Base-by-base conservation (phyloP, 2,113 vertebrate species). In the Parus major region DNA sequence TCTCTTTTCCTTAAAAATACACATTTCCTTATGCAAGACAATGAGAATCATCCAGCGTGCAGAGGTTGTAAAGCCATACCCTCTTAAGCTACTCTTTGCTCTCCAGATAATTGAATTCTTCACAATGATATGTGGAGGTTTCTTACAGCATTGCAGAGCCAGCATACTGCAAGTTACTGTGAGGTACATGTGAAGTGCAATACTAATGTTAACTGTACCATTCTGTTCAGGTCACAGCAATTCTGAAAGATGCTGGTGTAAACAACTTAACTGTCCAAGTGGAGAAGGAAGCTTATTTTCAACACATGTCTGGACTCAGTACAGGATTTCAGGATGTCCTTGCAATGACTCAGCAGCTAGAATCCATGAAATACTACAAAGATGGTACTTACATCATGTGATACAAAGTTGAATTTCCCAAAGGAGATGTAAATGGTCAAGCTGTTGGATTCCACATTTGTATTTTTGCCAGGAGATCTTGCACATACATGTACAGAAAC, bases 201-300 rank as follows among this genome's bases (percentile, higher is more conserved):
- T 47, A 15, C 31, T n/a, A 16, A 66, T 39, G 31, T 71, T 78
- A 80, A 68, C 49, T 3, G 1, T 63, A 8, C 24, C 61, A 9
- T 89, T 61, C 10, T 77, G 7, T 39, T 35, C 91, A 99, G 99
- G 99, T 99, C 88, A 99, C 99, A 53, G 98, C 98, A 18, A 96
- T 99, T 92, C 96, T 99, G 93, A 99, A 99, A 97, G 99, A 99
- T 81, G 98, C 98, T 8, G 99, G 99, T 2, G 98, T 99, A 82
- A 99, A 99, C 83, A 99, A 99, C 65, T 97, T 99, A 92, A 99
- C 99, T 7, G 97, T 99, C n/a, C 99, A 99, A 95, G 98, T 99
- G 96, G 99, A 99, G 97, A 99, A 99, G 96, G 99, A 99, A 81
- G 99, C 99, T 8, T 99, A 99, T 96, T 99, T 99, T 96, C 99